phyloP scores from a whole-genome alignment of 2,888 invertebrate species.

The Synergus umbraculus region DNA sequence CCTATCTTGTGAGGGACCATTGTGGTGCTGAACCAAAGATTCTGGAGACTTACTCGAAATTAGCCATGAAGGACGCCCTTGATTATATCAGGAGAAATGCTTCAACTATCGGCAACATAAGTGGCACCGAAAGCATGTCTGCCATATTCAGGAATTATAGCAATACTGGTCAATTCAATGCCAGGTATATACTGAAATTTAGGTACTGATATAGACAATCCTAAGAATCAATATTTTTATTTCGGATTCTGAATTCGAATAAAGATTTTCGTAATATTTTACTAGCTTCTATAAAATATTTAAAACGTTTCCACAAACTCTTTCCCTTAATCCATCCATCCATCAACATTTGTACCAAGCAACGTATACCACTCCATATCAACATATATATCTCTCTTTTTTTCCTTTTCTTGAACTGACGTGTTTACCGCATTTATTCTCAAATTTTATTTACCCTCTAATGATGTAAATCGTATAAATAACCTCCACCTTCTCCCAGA shows the following conservation, averaged over 20 bases:
- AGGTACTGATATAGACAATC: not conserved
- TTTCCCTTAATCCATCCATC: not conserved
- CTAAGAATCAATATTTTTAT: not conserved
- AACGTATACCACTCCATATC: not conserved
- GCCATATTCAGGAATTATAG: slow-evolving; percentile 94
- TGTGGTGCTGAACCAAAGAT: slow-evolving; percentile 95
- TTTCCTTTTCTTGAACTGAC: not conserved
- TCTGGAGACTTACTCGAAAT: slow-evolving; percentile 94
- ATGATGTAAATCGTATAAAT: not conserved
- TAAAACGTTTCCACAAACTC: not conserved
- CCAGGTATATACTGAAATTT: slow-evolving; percentile 82
- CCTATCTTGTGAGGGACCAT: slow-evolving; percentile 90
- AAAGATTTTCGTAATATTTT: not conserved
- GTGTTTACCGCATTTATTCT: not conserved
- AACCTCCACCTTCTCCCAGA: not conserved
- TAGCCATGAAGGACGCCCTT: slow-evolving; percentile 96
- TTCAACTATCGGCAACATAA: slow-evolving; percentile 91
- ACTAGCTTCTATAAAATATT: not conserved
- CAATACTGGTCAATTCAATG: slow-evolving; percentile 86
- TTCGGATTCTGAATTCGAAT: not conserved
- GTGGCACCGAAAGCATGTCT: slow-evolving; percentile 93
- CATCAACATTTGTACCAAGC: not conserved
- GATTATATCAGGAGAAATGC: slow-evolving; percentile 93
- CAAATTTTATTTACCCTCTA: not conserved
- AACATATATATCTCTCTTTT: not conserved